Percentiles rank a stretch among this genome's conserved stretches.
phyloP scores from a whole-genome alignment of 2,888 invertebrate genomes.

The Priocnemis perturbator region DNA sequence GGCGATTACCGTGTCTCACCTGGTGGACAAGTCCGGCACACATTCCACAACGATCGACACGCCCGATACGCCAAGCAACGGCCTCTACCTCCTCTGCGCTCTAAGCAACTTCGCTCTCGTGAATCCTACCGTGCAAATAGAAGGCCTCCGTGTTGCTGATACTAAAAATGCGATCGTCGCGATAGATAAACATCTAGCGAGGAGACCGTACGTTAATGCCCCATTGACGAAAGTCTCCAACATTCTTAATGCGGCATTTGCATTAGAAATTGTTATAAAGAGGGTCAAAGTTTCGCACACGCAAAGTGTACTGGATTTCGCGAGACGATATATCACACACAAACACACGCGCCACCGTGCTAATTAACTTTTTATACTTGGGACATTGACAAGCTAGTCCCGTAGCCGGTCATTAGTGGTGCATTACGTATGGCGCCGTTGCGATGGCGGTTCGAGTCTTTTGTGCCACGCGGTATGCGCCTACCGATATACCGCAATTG shows the following conservation, averaged over 20 bases:
- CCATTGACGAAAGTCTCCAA: too few species aligned
- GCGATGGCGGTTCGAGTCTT: slow-evolving; percentile 33
- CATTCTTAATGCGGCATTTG: too few species aligned
- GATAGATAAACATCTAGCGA: neutral
- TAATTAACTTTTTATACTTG: too few species aligned
- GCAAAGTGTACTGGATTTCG: too few species aligned
- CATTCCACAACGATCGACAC: slow-evolving; percentile 33
- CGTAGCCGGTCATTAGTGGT: slow-evolving; percentile 23
- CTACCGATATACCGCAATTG: slow-evolving; percentile 35
- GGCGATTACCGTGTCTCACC: slow-evolving; percentile 47
- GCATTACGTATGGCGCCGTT: slow-evolving; percentile 26
- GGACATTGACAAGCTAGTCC: too few species aligned
- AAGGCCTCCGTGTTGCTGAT: slow-evolving; percentile 10
- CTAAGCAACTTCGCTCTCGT: neutral
- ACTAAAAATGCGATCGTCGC: slow-evolving; percentile 6
- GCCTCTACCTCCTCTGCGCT: too few species aligned
- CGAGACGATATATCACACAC: too few species aligned
- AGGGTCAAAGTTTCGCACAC: too few species aligned
- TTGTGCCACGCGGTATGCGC: slow-evolving; percentile 22
- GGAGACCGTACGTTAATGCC: too few species aligned
- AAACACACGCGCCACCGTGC: too few species aligned
- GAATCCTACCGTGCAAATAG: slow-evolving; percentile 22
- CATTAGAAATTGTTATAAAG: too few species aligned
- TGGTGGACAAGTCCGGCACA: slow-evolving; percentile 34
- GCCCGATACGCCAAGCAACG: slow-evolving; percentile 27